A percentile compares a stretch with the other conserved stretches of the same genome.
Conservation (phyloP, 2,113 vertebrate genomes). For the Podilymbus podiceps region DNA sequence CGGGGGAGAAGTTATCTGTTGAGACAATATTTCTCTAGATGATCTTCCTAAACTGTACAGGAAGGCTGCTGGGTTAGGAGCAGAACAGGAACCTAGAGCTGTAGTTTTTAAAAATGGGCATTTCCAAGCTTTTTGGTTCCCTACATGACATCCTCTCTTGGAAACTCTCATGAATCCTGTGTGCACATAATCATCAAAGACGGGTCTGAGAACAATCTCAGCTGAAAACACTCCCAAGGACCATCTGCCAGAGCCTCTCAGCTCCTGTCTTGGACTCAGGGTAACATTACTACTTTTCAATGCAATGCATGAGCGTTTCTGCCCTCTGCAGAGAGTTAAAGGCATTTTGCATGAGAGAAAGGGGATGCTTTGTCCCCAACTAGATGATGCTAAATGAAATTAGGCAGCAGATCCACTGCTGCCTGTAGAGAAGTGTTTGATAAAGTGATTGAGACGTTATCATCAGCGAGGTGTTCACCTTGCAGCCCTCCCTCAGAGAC, state of each 20-base stretch:
- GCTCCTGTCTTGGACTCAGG: not conserved
- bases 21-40: not conserved
- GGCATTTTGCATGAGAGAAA: not conserved
- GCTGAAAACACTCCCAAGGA: not conserved
- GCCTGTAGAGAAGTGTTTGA: not conserved
- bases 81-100: not conserved
- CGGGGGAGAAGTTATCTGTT: not conserved
- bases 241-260: not conserved
- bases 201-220: not conserved
- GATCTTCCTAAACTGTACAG: not conserved
- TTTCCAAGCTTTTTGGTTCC: not conserved
- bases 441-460: not conserved
- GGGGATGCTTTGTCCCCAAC: not conserved
- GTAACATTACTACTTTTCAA: not conserved
- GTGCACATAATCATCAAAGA: rapidly evolving
- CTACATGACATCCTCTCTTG: not conserved
- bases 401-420: not conserved
- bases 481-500: not conserved
- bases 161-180: not conserved
- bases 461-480: not conserved
- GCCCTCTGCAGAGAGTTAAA: not conserved
- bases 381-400: not conserved
- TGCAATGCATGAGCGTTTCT: not conserved
- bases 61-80: not conserved
- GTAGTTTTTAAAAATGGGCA: rapidly evolving